phyloP scores from a whole-genome alignment of 2,113 vertebrate species.

The Bothrops jararaca region DNA sequence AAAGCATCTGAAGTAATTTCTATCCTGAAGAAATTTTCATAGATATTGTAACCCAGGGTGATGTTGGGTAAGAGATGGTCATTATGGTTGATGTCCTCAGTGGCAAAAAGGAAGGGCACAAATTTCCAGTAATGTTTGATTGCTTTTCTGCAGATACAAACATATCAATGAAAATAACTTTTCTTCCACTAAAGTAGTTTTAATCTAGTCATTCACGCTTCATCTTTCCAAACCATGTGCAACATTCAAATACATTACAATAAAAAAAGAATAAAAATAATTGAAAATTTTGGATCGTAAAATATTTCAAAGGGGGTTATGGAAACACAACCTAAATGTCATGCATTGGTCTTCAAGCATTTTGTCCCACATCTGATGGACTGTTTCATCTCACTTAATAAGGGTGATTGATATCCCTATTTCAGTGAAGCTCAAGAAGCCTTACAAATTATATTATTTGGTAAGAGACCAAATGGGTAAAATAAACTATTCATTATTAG shows the following conservation, averaged over 20 bases:
- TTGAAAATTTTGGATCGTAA: no score
- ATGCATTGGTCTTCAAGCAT: no score
- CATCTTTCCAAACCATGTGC: neutral
- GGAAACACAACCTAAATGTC: no score
- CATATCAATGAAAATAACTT: neutral
- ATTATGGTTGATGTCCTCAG: neutral
- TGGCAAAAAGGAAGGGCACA: neutral
- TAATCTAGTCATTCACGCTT: neutral
- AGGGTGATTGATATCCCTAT: no score
- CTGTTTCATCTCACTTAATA: no score
- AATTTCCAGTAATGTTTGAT: neutral
- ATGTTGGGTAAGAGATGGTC: neutral
- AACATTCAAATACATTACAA: neutral
- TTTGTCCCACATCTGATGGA: neutral
- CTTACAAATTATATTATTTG: neutral
- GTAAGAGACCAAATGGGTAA: neutral
- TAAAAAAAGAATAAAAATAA: neutral
- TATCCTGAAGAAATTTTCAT: neutral
- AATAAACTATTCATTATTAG: neutral
- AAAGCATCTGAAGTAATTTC: neutral
- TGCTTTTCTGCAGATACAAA: neutral
- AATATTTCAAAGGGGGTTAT: no score
- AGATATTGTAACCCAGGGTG: neutral
- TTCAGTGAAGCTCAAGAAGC: no score
- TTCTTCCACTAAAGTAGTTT: neutral